These are phyloP conservation scores for Propithecus deckenii DNA, from an alignment of 2,797 vertebrate species.

Conservation along the genomic window DNA sequence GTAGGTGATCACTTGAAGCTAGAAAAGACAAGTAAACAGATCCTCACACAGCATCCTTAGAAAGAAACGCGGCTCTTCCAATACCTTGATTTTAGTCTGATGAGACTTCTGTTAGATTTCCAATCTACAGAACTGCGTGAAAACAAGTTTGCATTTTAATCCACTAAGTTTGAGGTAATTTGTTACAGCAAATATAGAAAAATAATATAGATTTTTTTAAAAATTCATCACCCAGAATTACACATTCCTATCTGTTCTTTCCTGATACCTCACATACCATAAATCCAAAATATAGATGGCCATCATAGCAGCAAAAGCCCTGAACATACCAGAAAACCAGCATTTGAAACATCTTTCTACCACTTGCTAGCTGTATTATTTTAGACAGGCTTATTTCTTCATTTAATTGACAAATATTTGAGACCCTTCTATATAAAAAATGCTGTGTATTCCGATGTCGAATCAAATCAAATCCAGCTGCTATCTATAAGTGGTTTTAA, in stretches of 20 bases:
- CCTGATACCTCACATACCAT: not conserved
- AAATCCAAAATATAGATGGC: not conserved
- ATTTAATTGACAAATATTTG: not conserved
- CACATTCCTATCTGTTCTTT: not conserved
- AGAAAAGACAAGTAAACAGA: not conserved
- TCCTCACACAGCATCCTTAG: not conserved
- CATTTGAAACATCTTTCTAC: not conserved
- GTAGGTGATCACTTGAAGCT: not conserved
- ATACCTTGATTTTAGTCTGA: not conserved
- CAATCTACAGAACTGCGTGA: not conserved
- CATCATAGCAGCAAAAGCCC: not conserved
- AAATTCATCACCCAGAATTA: not conserved
- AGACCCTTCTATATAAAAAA: not conserved
- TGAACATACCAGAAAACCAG: not conserved
- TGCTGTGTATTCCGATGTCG: not conserved
- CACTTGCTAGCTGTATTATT: not conserved
- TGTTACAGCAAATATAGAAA: not conserved
- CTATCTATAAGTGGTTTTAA: not conserved
- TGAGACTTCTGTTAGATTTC: not conserved
- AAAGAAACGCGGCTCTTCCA: not conserved
- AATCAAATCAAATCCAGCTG: not conserved
- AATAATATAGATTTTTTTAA: not conserved
- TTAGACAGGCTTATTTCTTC: not conserved
- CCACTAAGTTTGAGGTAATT: not conserved
- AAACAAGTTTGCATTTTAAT: not conserved